These are phyloP conservation scores for Thera obeliscata DNA, from an alignment of 2,888 invertebrate genomes.

Conservation along the genomic window DNA sequence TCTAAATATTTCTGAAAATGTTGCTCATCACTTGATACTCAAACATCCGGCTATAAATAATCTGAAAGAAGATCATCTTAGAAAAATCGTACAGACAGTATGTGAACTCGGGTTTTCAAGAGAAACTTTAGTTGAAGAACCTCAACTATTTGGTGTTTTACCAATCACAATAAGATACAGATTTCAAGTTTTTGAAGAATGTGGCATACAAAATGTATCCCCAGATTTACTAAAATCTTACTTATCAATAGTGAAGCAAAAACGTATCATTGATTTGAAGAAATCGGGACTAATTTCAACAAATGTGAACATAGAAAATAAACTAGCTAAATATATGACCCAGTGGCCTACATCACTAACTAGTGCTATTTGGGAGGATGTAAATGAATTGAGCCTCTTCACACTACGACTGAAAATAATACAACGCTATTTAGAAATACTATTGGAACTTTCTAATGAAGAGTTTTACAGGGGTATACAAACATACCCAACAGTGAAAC, in stretches of 20 bases:
- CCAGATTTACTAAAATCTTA: constrained; percentile 57
- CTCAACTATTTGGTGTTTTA: constrained; percentile 64
- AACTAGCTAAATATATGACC: constrained; percentile 71
- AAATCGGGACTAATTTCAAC: constrained; percentile 51
- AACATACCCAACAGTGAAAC: constrained; percentile 77
- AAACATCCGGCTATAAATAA: constrained; percentile 69
- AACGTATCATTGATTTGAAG: constrained; percentile 65
- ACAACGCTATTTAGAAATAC: constrained; percentile 73
- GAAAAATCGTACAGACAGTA: constrained; percentile 56
- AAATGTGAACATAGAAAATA: constrained; percentile 70
- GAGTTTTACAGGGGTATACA: constrained; percentile 69
- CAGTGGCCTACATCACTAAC: constrained; percentile 80
- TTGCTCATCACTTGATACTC: constrained; percentile 62
- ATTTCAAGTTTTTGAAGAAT: constrained; percentile 70
- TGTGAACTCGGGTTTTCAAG: constrained; percentile 61
- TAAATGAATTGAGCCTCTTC: constrained; percentile 60
- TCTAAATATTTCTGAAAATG: constrained; percentile 59
- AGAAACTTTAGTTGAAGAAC: constrained; percentile 59
- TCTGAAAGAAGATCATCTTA: constrained; percentile 54
- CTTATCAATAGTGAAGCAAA: constrained; percentile 63
- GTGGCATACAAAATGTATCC: constrained; percentile 63
- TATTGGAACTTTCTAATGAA: constrained; percentile 66
- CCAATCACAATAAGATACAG: constrained; percentile 71
- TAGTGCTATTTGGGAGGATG: constrained; percentile 65
- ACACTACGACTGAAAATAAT: constrained; percentile 71